phyloP scores from a whole-genome alignment of 2,888 invertebrate genomes.

The Lucinisca nassula region DNA sequence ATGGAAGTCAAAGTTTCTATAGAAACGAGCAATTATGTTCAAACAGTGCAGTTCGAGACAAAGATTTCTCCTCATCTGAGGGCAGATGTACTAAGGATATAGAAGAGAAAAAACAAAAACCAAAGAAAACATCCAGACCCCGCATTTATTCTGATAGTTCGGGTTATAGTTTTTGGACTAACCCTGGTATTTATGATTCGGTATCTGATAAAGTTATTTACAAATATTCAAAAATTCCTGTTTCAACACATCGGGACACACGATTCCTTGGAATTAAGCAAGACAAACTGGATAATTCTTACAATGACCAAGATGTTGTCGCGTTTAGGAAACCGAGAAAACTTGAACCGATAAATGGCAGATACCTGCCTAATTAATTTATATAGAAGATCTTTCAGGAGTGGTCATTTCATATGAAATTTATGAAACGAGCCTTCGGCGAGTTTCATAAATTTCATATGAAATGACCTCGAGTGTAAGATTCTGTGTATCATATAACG shows the following conservation, averaged over 20 bases:
- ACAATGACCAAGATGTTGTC: not conserved
- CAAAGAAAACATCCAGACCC: not conserved
- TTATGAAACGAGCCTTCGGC: too few relatives aligned
- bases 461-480: too few relatives aligned
- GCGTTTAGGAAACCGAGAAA: slow-evolving; percentile 35
- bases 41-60: slow-evolving; percentile 39
- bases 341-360: slow-evolving; percentile 3
- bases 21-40: slow-evolving; percentile 41
- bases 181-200: not conserved
- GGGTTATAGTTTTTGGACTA: not conserved
- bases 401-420: too few relatives aligned
- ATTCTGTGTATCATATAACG: too few relatives aligned
- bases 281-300: not conserved
- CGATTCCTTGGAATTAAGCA: not conserved
- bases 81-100: not conserved
- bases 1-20: slow-evolving; percentile 47
- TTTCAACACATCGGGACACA: not conserved
- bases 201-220: not conserved
- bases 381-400: too few relatives aligned
- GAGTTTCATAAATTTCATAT: too few relatives aligned
- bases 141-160: not conserved
- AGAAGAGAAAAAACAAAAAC: not conserved
- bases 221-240: not conserved
- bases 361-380: too few relatives aligned
- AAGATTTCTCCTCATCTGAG: slow-evolving; percentile 15